Base-by-base conservation (phyloP, 2,113 vertebrate genomes). In the Dolichallabes microphthalmus region DNA sequence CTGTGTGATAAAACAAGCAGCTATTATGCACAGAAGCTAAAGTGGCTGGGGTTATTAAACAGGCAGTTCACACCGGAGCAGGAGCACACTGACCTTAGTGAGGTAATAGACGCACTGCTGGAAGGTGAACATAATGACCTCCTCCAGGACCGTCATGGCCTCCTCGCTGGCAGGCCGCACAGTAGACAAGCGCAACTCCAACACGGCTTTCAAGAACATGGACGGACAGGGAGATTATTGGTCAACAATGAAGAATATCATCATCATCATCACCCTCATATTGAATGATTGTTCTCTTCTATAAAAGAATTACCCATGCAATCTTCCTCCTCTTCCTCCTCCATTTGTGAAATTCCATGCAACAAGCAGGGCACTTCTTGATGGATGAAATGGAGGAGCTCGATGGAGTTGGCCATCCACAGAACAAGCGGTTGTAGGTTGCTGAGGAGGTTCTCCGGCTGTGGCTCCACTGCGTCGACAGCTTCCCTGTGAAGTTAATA, bases 41-140 rank as follows among this genome's bases (percentile, higher is more conserved):
- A 82, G 50, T 52, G 73, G n/a, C 57, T n/a, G 66, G 57, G 22
- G 27, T 60, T 20, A 74, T 53, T 77, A 35, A 64, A 52, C 39
- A 77, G 32, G 58, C 45, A 20, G 50, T 39, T 71, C n/a, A 78
- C 13, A 11, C 45, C 61, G 60, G 39, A 60, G 52, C 75, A 79
- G 76, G 69, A 71, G 60, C 22, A 71, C 19, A 32, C 91, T 88
- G 77, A 95, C 95, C 94, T 95, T 95, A 80, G 95, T 96, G 71
- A 95, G 91, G 91, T 96, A 95, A 90, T 95, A 95, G 71, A 96
- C 95, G 84, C 93, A 95, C 91, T 96, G 95, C 91, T 96, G 95
- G 88, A 96, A 96, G 80, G 93, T 92, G 19, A 95, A 93, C 95
- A 96, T 93, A 78, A 95, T 89, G 85, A 96, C 93, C 81, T 95